These are phyloP conservation scores for Axinella damicornis DNA, from an alignment of 37 sponge, comb jelly and placozoan species.

Conservation along the genomic window DNA sequence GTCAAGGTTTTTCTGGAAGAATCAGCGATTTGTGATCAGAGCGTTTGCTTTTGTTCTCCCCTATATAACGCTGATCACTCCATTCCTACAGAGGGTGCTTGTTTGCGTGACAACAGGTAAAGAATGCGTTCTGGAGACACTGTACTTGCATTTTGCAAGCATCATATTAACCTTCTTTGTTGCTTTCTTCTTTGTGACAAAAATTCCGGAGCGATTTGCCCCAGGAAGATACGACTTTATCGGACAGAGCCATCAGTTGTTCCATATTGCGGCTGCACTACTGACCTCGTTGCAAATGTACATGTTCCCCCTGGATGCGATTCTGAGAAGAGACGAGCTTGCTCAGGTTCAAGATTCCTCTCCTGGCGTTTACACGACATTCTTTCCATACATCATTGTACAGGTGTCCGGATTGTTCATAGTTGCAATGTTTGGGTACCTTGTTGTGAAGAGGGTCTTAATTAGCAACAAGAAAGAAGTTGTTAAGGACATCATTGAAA, in stretches of 20 bases:
- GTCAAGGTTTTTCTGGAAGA: slow-evolving; percentile 66
- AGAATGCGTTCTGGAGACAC: slow-evolving; percentile 48
- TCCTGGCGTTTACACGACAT: neutral
- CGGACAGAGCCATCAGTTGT: slow-evolving; percentile 88
- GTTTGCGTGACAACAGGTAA: slow-evolving; percentile 2
- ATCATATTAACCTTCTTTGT: slow-evolving; percentile 14
- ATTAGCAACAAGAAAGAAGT: slow-evolving; percentile 1
- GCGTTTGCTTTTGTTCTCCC: slow-evolving; percentile 42
- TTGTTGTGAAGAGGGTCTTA: slow-evolving; percentile 19
- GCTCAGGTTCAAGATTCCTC: neutral
- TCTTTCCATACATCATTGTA: slow-evolving; percentile 35
- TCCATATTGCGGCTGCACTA: slow-evolving; percentile 67
- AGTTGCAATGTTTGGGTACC: slow-evolving; percentile 15
- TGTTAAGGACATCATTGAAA: no score
- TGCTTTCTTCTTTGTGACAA: slow-evolving; percentile 80
- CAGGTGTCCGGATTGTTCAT: slow-evolving; percentile 17
- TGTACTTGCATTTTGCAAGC: neutral
- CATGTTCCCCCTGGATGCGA: slow-evolving; percentile 52
- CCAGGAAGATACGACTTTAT: slow-evolving; percentile 87
- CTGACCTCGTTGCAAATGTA: slow-evolving; percentile 60
- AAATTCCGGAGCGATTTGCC: slow-evolving; percentile 82
- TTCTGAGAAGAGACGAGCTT: slow-evolving; percentile 10
- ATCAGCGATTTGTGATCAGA: slow-evolving; percentile 53
- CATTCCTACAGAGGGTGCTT: slow-evolving; percentile 21
- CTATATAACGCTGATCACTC: slow-evolving; percentile 6